Evolutionary conservation across 2,113 vertebrate species (phyloP), one percentile per base, ranked within the genome.

Genomic region (Xenopus laevis): DNA sequence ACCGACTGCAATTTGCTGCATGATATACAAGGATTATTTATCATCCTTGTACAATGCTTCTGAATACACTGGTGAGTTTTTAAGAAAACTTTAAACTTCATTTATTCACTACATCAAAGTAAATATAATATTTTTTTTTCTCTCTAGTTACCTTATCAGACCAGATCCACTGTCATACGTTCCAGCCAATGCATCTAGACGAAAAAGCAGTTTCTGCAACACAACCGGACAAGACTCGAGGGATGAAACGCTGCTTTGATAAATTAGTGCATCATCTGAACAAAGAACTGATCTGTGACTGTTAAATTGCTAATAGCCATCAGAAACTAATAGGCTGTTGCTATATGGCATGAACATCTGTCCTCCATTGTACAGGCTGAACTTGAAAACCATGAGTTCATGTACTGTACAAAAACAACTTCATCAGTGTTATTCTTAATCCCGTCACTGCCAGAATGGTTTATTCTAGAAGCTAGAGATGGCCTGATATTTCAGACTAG

Each of bases 181-280:
- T 78, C 89, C 91, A 62, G 91, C 86, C 60, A 83, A 75, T 30
- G 86, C 85, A 47, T 79, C 89, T 55, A 88, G 83, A 68, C 81
- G 77, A 20, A 90, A 89, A 83, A 81, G 83, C 79, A 93, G 88
- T 83, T 85, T 89, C 82, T 86, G 86, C 76, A 85, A 87, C 52
- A 77, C 85, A 7, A 27, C 81, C 17, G 87, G 85, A 57, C 89
- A 83, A n/a, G 92, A 91, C 46, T 82, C 82, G 17, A 85, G 85
- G 60, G 92, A 92, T 67, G 91, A 92, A 81, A 92, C 92, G 20
- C 91, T 92, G 1, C 90, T 93, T 81, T 93, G 85, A 92, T 77
- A 20, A 13, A 70, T 60, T 59, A 79, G 67, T 72, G 55, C 52
- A n/a, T 76, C 70, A 23, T 62, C 59, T 45, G 71, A 71, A 45